Conservation (phyloP, 2,888 invertebrate genomes). For the Drosophila mulleri region DNA sequence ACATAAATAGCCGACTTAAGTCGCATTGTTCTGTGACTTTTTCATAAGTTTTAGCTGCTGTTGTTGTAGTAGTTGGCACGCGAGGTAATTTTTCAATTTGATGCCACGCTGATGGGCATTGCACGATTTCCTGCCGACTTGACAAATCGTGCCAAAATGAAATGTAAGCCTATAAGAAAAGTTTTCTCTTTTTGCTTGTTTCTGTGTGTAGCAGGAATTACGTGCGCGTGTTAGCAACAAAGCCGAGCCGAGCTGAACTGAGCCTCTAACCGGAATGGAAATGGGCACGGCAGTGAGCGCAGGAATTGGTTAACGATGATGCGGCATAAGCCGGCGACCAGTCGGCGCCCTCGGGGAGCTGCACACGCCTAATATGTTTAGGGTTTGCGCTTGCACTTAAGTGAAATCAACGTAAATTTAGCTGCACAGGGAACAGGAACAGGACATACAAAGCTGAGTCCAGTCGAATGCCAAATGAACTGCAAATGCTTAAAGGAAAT, state of each 20-base stretch:
- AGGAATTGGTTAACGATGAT: slow-evolving; percentile 60
- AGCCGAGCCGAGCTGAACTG: slow-evolving; percentile 10
- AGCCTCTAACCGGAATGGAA: slow-evolving; percentile 14
- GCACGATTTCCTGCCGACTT: slow-evolving; percentile 82
- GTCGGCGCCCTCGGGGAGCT: slow-evolving; percentile 29
- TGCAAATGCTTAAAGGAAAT: background rate
- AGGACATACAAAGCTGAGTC: background rate
- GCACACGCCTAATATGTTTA: slow-evolving; percentile 68
- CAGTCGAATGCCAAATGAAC: slow-evolving; percentile 10
- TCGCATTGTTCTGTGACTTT: slow-evolving; percentile 62
- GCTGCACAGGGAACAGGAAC: slow-evolving; percentile 15
- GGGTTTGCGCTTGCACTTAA: slow-evolving; percentile 69
- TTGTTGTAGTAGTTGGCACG: slow-evolving; percentile 55
- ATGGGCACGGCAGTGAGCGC: slow-evolving; percentile 7
- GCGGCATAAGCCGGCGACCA: slow-evolving; percentile 58
- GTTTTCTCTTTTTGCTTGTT: slow-evolving; percentile 23
- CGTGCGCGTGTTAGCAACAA: slow-evolving; percentile 64
- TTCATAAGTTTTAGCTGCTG: slow-evolving; percentile 61
- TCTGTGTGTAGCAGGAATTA: slow-evolving; percentile 45
- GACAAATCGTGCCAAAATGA: slow-evolving; percentile 79
- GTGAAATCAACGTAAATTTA: slow-evolving; percentile 74
- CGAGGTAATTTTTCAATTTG: slow-evolving; percentile 82
- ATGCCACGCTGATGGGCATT: slow-evolving; percentile 72
- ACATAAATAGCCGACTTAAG: slow-evolving; percentile 40
- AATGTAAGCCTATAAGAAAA: slow-evolving; percentile 69